phyloP scores from a whole-genome alignment of 2,888 invertebrate genomes.

The Luffia ferchaultella region DNA sequence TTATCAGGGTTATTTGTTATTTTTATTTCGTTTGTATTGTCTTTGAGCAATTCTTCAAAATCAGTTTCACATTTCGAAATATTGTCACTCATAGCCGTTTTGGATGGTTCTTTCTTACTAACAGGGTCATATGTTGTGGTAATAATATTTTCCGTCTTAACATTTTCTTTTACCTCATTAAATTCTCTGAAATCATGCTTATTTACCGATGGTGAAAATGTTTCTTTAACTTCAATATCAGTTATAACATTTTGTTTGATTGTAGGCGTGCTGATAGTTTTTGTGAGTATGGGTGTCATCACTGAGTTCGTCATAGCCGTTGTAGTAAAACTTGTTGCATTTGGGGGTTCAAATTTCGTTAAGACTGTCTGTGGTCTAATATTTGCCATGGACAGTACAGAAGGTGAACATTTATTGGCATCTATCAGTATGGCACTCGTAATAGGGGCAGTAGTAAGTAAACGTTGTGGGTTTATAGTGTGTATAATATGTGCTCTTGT shows the following conservation, averaged over 20 bases:
- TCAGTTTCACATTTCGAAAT: constrained; percentile 50
- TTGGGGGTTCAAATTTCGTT: constrained; percentile 36
- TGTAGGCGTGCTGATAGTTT: constrained; percentile 28
- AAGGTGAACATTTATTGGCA: constrained; percentile 34
- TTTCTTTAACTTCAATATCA: constrained; percentile 27
- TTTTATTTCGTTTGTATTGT: constrained; percentile 59
- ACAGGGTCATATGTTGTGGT: constrained; percentile 15
- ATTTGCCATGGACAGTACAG: constrained; percentile 46
- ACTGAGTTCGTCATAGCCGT: constrained; percentile 37
- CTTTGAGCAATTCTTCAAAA: constrained; percentile 58
- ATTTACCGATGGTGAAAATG: constrained; percentile 5
- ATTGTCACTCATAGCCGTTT: constrained; percentile 21
- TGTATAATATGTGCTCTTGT: constrained; percentile 46
- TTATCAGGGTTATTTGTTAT: constrained; percentile 46
- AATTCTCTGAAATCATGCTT: constrained; percentile 21
- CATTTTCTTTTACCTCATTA: constrained; percentile 20
- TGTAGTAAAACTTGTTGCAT: constrained; percentile 30
- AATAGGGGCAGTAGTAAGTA: constrained; percentile 36
- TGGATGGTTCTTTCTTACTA: constrained; percentile 19
- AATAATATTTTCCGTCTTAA: constrained; percentile 12
- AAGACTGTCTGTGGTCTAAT: constrained; percentile 40
- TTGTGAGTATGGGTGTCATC: constrained; percentile 43
- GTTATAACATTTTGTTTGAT: constrained; percentile 31
- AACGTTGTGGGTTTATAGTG: constrained; percentile 39
- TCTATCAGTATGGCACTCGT: constrained; percentile 43